Percentiles rank a stretch among this genome's conserved stretches.
Evolutionary conservation across 2,113 vertebrate species (phyloP).

Genomic region (Xiphias gladius): DNA sequence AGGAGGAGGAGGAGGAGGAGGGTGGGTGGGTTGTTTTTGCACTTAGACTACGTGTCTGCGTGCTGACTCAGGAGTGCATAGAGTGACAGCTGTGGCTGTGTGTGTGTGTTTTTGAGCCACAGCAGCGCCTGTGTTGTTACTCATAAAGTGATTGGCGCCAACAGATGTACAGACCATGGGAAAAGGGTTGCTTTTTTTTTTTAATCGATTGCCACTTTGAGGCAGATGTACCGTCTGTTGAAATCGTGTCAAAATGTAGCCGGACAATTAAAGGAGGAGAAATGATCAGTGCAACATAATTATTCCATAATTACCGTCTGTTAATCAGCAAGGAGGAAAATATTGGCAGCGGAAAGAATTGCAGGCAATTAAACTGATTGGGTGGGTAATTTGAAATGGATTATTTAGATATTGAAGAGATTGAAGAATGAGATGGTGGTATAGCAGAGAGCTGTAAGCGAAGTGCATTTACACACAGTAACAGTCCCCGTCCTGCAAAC

Average conservation of each 20-base stretch:
- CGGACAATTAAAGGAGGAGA: not conserved
- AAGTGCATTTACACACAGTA: not conserved
- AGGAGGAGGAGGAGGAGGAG: not conserved
- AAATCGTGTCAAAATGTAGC: slow-evolving; percentile 1
- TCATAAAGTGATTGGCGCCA: slow-evolving; percentile 38
- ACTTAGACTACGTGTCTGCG: slow-evolving; percentile 51
- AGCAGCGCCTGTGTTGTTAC: slow-evolving; percentile 48
- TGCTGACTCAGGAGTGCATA: slow-evolving; percentile 71
- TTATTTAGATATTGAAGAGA: slow-evolving; percentile 51
- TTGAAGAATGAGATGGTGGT: slow-evolving; percentile 32
- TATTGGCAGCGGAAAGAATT: slow-evolving; percentile 46
- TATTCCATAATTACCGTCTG: slow-evolving; percentile 55
- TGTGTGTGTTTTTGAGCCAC: slow-evolving; percentile 51
- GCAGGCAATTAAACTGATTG: slow-evolving; percentile 66
- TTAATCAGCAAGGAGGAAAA: slow-evolving; percentile 61
- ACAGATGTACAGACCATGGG: slow-evolving; percentile 52
- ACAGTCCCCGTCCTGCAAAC: not conserved
- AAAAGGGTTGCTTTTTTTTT: not conserved
- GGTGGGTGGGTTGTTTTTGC: slow-evolving; percentile 30
- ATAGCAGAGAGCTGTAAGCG: not conserved
- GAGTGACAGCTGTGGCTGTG: slow-evolving; percentile 69
- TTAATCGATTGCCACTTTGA: not conserved
- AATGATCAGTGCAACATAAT: slow-evolving; percentile 48
- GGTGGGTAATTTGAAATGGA: slow-evolving; percentile 53
- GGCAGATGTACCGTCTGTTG: slow-evolving; percentile 25